Evolutionary conservation across 2,113 vertebrate species (phyloP).

Genomic region (Mystacornis crossleyi): DNA sequence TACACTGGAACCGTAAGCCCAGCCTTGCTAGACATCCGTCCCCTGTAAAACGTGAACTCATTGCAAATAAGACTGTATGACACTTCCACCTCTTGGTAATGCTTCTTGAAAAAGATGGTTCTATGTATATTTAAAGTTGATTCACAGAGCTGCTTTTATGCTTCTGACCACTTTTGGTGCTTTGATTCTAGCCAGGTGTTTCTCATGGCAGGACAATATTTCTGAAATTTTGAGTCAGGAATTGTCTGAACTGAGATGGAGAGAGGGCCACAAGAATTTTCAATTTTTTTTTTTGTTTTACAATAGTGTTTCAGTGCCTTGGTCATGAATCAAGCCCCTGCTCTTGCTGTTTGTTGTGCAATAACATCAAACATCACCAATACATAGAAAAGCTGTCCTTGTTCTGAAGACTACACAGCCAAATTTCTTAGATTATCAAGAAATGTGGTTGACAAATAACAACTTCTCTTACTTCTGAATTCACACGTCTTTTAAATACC

Average conservation of each 20-base stretch:
- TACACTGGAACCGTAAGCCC: neutral
- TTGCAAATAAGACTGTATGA: neutral
- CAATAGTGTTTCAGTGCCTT: neutral
- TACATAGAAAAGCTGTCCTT: neutral
- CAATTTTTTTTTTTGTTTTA: neutral
- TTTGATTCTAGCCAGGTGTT: neutral
- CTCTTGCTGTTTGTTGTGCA: neutral
- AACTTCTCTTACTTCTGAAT: neutral
- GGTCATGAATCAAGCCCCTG: neutral
- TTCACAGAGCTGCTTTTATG: neutral
- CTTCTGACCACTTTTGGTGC: neutral
- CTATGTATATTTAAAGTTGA: neutral
- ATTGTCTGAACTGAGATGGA: neutral
- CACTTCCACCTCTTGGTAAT: neutral
- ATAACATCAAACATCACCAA: neutral
- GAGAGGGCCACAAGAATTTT: neutral
- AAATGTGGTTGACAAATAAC: neutral
- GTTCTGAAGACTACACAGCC: neutral
- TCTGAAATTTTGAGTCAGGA: neutral
- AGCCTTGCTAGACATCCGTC: fast-evolving
- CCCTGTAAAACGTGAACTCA: neutral
- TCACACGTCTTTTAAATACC: neutral
- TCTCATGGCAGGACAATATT: neutral
- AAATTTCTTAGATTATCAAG: neutral
- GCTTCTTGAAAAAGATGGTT: neutral